Percentiles rank a stretch among this genome's conserved stretches.
These are phyloP conservation scores for Macropodus opercularis DNA, from an alignment of 2,797 vertebrate species.

Conservation along the genomic window DNA sequence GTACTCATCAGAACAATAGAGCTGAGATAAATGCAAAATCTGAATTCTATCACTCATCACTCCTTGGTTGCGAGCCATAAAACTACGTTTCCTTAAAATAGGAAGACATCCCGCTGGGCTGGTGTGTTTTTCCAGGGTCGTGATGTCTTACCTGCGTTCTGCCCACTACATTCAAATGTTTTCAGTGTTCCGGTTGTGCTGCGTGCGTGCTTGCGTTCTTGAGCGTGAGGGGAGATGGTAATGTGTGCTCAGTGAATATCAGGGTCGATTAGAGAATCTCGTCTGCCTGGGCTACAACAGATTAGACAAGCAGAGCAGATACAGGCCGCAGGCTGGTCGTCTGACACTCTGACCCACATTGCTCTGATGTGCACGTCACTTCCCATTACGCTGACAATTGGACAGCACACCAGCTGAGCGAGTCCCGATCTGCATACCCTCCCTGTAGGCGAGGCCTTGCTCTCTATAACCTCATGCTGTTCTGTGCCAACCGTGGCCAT, in stretches of 20 bases:
- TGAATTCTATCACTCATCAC: conserved; percentile 34
- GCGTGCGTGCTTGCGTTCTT: conserved; percentile 27
- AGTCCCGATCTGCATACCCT: conserved; percentile 54
- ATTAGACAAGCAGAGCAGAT: conserved; percentile 87
- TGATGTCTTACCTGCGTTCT: neutral
- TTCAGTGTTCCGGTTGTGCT: conserved; percentile 13
- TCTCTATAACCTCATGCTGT: conserved; percentile 40
- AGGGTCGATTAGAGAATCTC: conserved; percentile 87
- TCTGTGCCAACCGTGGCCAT: conserved; percentile 28
- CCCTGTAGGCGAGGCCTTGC: conserved; percentile 54
- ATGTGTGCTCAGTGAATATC: conserved; percentile 89
- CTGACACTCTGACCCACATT: conserved; percentile 87
- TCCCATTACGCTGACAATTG: conserved; percentile 79
- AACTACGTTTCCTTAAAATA: neutral
- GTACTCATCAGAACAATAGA: conserved; percentile 26
- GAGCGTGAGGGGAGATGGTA: conserved; percentile 66
- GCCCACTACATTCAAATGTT: conserved; percentile 1
- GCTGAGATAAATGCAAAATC: conserved; percentile 25
- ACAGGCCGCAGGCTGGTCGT: conserved; percentile 82
- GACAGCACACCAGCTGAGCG: conserved; percentile 72
- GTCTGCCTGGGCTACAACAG: conserved; percentile 82
- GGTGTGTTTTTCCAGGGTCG: neutral
- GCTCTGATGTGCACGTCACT: conserved; percentile 84
- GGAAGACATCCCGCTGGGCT: neutral
- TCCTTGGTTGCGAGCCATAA: too few relatives aligned